phyloP scores from a whole-genome alignment of 2,113 vertebrate genomes.

The Axis porcinus region DNA sequence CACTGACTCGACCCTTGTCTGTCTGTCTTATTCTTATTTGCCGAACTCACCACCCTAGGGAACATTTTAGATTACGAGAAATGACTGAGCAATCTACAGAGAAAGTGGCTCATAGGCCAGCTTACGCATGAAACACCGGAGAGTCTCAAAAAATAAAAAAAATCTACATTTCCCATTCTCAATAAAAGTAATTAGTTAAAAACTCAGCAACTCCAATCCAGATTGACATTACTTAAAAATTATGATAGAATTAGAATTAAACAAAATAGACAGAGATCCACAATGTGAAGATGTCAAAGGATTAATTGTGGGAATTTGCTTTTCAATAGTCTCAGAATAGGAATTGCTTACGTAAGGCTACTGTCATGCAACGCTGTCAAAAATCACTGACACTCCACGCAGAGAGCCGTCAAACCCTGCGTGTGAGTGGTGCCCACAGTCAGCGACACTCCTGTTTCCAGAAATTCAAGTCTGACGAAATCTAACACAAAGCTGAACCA shows the following conservation, averaged over 20 bases:
- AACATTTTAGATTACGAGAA: not conserved
- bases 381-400: not conserved
- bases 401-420: not conserved
- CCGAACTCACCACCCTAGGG: too few relatives aligned
- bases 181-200: not conserved
- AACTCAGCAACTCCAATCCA: not conserved
- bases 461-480: not conserved
- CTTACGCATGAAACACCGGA: not conserved
- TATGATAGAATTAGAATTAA: constrained; percentile 6
- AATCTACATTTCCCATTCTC: not conserved
- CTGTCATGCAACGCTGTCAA: not conserved
- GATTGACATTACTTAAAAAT: not conserved
- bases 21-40: not conserved
- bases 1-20: not conserved
- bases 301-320: not conserved
- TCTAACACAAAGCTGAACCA: not conserved
- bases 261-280: not conserved
- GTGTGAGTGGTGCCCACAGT: not conserved
- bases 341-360: not conserved
- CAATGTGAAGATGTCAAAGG: not conserved
- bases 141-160: not conserved
- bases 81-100: not conserved
- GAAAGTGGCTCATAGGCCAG: not conserved
- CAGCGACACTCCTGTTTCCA: not conserved
- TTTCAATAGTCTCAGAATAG: not conserved